Evolutionary conservation across 2,888 invertebrate species (phyloP), one percentile per base, ranked within the genome.

Genomic region (Bellardia pandia): DNA sequence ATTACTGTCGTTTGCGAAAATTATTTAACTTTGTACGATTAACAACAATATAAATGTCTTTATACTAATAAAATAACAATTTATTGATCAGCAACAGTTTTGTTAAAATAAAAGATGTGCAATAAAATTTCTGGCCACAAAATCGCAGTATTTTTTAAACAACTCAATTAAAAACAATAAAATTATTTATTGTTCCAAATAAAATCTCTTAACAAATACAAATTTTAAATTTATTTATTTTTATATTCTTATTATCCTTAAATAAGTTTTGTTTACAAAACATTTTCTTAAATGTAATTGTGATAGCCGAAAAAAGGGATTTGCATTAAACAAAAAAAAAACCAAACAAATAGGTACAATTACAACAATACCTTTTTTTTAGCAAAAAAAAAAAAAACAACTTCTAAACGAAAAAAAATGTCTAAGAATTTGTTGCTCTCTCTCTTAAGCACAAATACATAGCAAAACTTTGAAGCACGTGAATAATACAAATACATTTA

Each of bases 241-340:
- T 23, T 58, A 48, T n/a, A 42, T 53, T 14, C 23, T 71, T 62
- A 42, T 64, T 33, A 30, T 53, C 9, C 56, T 37, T 16, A 16
- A 33, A 40, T 33, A 33, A 53, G 37, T 85, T 83, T 23, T 83
- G 78, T 83, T 86, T 83, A 86, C 79, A 83, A 76, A 83, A 71
- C 45, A 48, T 33, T 83, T 74, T 37, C 58, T 74, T 62, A 33
- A 3, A 74, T 45, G 48, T 33, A 42, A 45, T 42, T 56, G 53
- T 71, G 76, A 48, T 72, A 3, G 42, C 76, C 62, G 42, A 60
- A 51, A 68, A 30, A 16, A 23, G n/a, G 11, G 11, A 78, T 74
- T 37, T 5, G 5, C 30, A 60, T 33, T 40, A 78, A 30, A 69
- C 74, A 42, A 48, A 68, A 48, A 48, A 48, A 68, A 60, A 14